phyloP scores from a whole-genome alignment of 2,888 invertebrate species.

The Plemyria rubiginata region DNA sequence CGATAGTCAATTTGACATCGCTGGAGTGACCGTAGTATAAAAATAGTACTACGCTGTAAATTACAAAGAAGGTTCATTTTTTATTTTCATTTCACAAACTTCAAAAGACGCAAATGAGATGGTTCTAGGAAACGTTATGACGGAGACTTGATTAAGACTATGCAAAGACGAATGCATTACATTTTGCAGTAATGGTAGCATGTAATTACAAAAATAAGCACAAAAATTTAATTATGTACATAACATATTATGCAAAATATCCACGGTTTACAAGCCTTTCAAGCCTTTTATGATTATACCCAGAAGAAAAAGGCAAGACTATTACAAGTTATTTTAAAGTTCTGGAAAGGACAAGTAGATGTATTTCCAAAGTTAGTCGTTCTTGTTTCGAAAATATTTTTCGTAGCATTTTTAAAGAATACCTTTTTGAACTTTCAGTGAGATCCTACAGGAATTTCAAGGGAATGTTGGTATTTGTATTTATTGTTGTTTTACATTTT shows the following conservation, averaged over 20 bases:
- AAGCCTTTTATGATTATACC: too few relatives aligned
- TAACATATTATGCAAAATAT: too few relatives aligned
- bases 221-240: too few relatives aligned
- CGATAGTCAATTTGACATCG: too few relatives aligned
- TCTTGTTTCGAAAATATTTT: slow-evolving; percentile 27
- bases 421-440: slow-evolving; percentile 26
- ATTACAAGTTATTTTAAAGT: background rate
- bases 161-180: slow-evolving; percentile 1
- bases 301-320: too few relatives aligned
- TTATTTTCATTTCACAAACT: slow-evolving; percentile 32
- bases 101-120: slow-evolving; percentile 37
- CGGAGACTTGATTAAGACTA: slow-evolving; percentile 7
- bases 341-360: background rate
- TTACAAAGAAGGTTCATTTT: background rate
- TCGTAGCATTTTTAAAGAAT: slow-evolving; percentile 31
- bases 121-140: slow-evolving; percentile 12
- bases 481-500: background rate
- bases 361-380: background rate
- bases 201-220: too few relatives aligned
- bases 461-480: slow-evolving; percentile 4
- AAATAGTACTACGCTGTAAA: background rate
- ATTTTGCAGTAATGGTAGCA: too few relatives aligned
- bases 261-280: too few relatives aligned
- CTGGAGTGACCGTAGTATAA: too few relatives aligned
- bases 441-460: slow-evolving; percentile 12